A percentile compares a stretch with the other conserved stretches of the same genome.
These are phyloP conservation scores for Hylaeus anthracinus DNA, from an alignment of 1,140 invertebrate genomes.

Conservation along the genomic window DNA sequence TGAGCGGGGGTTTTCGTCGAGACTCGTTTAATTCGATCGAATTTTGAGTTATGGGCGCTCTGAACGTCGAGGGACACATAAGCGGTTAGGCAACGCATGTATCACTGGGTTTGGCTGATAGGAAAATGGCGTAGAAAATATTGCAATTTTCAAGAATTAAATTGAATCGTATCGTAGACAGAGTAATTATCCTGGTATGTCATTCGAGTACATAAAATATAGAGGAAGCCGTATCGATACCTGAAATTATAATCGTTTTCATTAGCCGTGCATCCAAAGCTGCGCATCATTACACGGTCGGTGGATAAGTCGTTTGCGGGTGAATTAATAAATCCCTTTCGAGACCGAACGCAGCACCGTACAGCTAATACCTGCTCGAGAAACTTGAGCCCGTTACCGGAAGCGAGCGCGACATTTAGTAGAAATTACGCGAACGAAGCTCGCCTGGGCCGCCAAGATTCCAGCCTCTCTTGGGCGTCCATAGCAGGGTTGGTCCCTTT, in stretches of 20 bases:
- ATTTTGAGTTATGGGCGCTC: neutral
- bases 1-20: conserved; percentile 10
- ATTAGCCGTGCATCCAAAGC: too few species aligned
- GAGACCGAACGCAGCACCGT: neutral
- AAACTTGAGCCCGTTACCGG: conserved; percentile 19
- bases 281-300: conserved; percentile 3
- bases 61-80: too few species aligned
- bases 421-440: conserved; percentile 33
- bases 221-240: too few species aligned
- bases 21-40: conserved; percentile 40
- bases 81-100: too few species aligned
- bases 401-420: conserved; percentile 29
- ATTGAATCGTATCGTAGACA: too few species aligned
- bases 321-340: conserved; percentile 37
- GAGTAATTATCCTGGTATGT: too few species aligned
- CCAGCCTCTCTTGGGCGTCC: too few species aligned
- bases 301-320: conserved; percentile 12
- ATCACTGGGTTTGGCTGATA: too few species aligned
- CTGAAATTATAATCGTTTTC: neutral
- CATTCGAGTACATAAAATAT: too few species aligned
- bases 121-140: too few species aligned
- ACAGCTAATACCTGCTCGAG: conserved; percentile 1
- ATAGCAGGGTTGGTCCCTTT: neutral
- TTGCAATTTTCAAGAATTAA: too few species aligned
- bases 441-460: conserved; percentile 7